Percentiles rank a stretch among this genome's conserved stretches.
Conservation (phyloP, 2,888 invertebrate species). For the Platerodrilus igneus region DNA sequence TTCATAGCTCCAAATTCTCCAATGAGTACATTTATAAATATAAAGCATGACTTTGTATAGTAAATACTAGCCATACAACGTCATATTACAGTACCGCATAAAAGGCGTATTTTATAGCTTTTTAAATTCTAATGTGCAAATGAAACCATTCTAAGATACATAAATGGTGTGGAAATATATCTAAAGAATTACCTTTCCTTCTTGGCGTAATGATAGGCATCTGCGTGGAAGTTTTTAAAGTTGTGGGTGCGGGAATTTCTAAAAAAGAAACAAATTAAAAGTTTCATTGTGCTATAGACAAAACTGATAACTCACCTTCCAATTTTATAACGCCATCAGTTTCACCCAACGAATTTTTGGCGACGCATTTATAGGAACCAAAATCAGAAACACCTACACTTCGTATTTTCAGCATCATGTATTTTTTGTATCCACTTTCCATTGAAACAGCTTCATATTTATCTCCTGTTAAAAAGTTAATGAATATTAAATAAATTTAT, state of each 20-base stretch:
- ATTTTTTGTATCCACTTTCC: constrained; percentile 83
- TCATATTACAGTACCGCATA: too few relatives aligned
- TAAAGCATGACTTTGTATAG: too few relatives aligned
- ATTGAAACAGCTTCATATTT: constrained; percentile 81
- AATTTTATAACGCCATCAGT: constrained; percentile 86
- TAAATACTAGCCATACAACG: too few relatives aligned
- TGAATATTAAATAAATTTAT: too few relatives aligned
- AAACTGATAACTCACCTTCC: constrained; percentile 61
- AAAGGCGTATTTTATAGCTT: too few relatives aligned
- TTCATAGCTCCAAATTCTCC: too few relatives aligned
- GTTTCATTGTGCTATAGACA: constrained; percentile 18
- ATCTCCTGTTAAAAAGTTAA: constrained; percentile 69
- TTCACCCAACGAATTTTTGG: constrained; percentile 86
- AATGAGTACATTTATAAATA: too few relatives aligned
- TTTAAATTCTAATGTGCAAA: too few relatives aligned
- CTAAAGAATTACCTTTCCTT: constrained; percentile 69
- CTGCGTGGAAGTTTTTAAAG: constrained; percentile 60
- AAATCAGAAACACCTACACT: constrained; percentile 75
- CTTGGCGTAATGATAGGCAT: constrained; percentile 56
- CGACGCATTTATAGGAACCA: constrained; percentile 85
- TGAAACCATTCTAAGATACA: too few relatives aligned
- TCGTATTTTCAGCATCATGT: constrained; percentile 86
- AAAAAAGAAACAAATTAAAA: constrained; percentile 39
- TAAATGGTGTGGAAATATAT: too few relatives aligned
- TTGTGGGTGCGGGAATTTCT: constrained; percentile 86